Percentiles rank a stretch among this genome's conserved stretches.
Conservation (phyloP, 2,113 vertebrate genomes). For the Pelodiscus sinensis region DNA sequence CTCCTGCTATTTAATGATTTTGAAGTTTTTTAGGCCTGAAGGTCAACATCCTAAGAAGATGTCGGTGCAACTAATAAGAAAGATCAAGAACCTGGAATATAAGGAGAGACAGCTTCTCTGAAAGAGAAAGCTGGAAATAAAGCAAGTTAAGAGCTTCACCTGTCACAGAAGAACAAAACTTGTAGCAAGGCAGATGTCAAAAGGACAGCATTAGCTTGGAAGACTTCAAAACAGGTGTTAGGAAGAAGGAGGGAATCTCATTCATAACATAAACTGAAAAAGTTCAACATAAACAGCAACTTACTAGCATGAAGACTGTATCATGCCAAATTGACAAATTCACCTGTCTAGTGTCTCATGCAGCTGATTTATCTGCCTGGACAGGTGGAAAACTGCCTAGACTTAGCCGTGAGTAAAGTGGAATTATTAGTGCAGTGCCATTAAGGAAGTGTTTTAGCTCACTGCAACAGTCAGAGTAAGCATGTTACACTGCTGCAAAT, state of each 20-base stretch:
- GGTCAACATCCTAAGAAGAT: neutral
- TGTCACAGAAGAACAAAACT: conserved; percentile 16
- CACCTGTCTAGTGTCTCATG: conserved; percentile 30
- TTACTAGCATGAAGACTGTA: neutral
- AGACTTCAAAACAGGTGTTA: neutral
- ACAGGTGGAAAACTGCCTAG: conserved; percentile 42
- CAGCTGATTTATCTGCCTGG: conserved; percentile 53
- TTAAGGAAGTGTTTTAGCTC: conserved; percentile 46
- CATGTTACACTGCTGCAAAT: conserved; percentile 32
- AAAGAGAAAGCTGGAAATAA: neutral
- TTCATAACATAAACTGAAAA: conserved; percentile 2
- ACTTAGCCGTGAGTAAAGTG: conserved; percentile 13
- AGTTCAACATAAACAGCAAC: neutral
- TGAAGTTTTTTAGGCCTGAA: conserved; percentile 7
- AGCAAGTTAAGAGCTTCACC: conserved; percentile 39
- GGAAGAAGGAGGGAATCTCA: neutral
- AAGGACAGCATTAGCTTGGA: neutral
- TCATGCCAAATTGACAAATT: conserved; percentile 40
- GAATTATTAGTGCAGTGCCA: conserved; percentile 20
- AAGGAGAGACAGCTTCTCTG: neutral
- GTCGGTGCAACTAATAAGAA: neutral
- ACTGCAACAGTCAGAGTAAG: neutral
- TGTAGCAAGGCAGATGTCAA: neutral
- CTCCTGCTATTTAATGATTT: neutral
- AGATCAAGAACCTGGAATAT: neutral